These are phyloP conservation scores for Microtus pennsylvanicus DNA, from an alignment of 2,113 vertebrate species.

Conservation along the genomic window DNA sequence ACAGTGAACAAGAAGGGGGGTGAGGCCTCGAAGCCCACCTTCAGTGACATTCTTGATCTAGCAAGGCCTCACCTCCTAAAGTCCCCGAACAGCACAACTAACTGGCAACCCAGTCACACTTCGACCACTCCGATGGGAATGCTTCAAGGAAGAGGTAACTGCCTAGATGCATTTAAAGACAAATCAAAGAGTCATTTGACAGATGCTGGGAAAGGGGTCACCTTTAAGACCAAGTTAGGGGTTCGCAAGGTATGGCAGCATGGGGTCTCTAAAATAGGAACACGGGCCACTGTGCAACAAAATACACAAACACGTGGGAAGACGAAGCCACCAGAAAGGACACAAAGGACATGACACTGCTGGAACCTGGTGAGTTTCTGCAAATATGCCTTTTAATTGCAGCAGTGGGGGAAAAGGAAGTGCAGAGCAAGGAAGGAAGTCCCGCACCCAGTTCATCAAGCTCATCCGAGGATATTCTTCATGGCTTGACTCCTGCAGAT, in stretches of 20 bases:
- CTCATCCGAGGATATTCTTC: background rate
- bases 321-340: background rate
- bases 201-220: background rate
- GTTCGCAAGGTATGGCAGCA: background rate
- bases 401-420: background rate
- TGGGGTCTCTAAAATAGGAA: background rate
- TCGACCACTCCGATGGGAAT: background rate
- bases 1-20: background rate
- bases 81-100: background rate
- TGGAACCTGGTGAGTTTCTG: background rate
- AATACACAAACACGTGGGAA: background rate
- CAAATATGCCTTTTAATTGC: background rate
- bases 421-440: background rate
- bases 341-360: background rate
- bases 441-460: background rate
- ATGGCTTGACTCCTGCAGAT: background rate
- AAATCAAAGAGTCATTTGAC: background rate
- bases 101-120: background rate
- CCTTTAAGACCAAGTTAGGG: background rate
- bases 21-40: background rate
- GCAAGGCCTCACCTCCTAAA: background rate
- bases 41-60: background rate
- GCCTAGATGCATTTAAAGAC: background rate
- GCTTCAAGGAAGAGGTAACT: background rate
- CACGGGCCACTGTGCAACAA: background rate